These are phyloP conservation scores for Hoplias malabaricus DNA, from an alignment of 2,113 vertebrate species.

Conservation along the genomic window DNA sequence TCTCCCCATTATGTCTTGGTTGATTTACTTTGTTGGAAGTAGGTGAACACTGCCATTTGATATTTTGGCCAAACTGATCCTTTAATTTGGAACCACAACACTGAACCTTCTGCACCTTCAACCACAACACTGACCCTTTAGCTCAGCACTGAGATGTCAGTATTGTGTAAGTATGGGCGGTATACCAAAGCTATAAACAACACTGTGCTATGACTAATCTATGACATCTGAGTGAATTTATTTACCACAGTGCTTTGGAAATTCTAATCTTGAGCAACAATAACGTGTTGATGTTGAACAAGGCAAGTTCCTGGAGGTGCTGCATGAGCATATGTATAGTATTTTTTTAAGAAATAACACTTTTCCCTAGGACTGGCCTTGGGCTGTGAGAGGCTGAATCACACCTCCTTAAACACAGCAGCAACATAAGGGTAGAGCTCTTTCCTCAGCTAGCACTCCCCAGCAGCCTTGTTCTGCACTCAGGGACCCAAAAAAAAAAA, in stretches of 20 bases:
- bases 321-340: neutral
- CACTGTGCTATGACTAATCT: neutral
- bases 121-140: too few relatives aligned
- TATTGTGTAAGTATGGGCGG: too few relatives aligned
- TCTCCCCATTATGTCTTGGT: too few relatives aligned
- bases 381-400: neutral
- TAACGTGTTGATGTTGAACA: neutral
- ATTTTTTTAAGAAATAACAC: neutral
- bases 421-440: constrained; percentile 3
- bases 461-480: neutral
- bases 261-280: neutral
- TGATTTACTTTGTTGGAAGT: too few relatives aligned
- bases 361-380: neutral
- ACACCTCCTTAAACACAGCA: constrained; percentile 17
- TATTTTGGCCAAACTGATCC: too few relatives aligned
- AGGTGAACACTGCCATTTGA: too few relatives aligned
- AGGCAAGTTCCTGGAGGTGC: neutral
- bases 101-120: too few relatives aligned
- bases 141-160: too few relatives aligned
- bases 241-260: neutral
- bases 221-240: neutral
- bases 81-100: too few relatives aligned
- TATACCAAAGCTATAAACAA: neutral
- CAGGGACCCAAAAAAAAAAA: constrained; percentile 20
- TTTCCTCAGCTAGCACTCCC: constrained; percentile 6